A percentile compares a stretch with the other conserved stretches of the same genome.
Evolutionary conservation across 2,888 invertebrate genomes (phyloP).

Genomic region (Eurois occulta): DNA sequence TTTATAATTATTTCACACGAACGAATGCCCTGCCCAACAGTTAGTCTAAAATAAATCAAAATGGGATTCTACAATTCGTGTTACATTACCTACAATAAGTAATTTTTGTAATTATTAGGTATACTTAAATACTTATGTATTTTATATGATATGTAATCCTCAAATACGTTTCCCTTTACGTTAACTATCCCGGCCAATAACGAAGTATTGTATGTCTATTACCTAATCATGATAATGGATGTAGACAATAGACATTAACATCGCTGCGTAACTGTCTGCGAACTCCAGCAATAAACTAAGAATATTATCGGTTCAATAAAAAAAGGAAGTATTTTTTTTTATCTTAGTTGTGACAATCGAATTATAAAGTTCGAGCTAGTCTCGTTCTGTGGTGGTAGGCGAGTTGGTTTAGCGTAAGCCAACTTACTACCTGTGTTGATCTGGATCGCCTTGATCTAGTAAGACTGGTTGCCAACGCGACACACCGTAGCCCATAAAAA

Average conservation of each 20-base stretch:
- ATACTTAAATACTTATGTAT: too few relatives aligned
- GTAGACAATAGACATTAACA: background rate
- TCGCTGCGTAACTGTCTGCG: conserved; percentile 12
- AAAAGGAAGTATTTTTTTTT: conserved; percentile 6
- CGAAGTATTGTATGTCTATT: conserved; percentile 42
- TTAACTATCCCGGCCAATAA: conserved; percentile 10
- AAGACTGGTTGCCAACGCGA: conserved; percentile 61
- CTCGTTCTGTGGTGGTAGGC: conserved; percentile 57
- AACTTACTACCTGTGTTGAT: conserved; percentile 56
- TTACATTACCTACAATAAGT: background rate
- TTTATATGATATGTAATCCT: conserved; percentile 6
- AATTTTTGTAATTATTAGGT: background rate
- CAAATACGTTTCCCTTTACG: conserved; percentile 10
- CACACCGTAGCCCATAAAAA: conserved; percentile 61
- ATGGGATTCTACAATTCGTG: background rate
- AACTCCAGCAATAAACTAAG: conserved; percentile 1
- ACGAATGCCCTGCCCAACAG: too few relatives aligned
- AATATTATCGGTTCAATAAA: conserved; percentile 20
- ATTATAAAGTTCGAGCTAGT: conserved; percentile 52
- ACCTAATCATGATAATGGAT: conserved; percentile 31
- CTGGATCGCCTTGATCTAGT: conserved; percentile 77
- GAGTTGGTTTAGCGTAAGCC: conserved; percentile 49
- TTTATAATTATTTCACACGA: too few relatives aligned
- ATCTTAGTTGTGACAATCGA: conserved; percentile 61
- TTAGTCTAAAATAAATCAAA: background rate